phyloP scores from a whole-genome alignment of 2,888 invertebrate species.

The Augochlorella aurata region DNA sequence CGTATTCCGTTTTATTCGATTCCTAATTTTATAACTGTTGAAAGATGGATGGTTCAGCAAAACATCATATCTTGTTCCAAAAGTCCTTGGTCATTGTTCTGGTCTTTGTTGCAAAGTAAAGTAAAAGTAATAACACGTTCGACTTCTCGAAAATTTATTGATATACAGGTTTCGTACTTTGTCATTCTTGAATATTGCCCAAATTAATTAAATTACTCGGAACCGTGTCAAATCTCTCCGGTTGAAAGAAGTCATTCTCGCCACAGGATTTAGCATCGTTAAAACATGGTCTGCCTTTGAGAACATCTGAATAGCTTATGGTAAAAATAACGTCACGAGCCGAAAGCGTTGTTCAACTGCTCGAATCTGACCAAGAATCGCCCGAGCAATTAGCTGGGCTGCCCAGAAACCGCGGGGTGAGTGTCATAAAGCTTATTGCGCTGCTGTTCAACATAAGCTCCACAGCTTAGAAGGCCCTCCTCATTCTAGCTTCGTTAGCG shows the following conservation, averaged over 20 bases:
- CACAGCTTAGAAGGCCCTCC: not conserved
- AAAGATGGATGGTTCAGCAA: not conserved
- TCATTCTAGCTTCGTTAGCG: slow-evolving; percentile 8
- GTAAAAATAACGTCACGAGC: not conserved
- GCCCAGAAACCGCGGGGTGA: not conserved
- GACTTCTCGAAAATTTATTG: too few relatives aligned
- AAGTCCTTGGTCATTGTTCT: too few relatives aligned
- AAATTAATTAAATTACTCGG: too few relatives aligned
- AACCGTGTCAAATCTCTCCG: not conserved
- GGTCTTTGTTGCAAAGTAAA: too few relatives aligned
- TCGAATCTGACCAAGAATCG: not conserved
- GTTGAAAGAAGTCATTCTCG: not conserved
- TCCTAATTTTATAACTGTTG: not conserved
- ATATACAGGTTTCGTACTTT: too few relatives aligned
- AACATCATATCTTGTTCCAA: too few relatives aligned
- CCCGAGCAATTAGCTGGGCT: not conserved
- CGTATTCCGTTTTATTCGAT: not conserved
- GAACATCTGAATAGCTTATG: not conserved
- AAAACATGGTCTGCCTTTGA: not conserved
- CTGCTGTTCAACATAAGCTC: slow-evolving; percentile 6
- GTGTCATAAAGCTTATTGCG: slow-evolving; percentile 7
- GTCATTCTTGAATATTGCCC: too few relatives aligned
- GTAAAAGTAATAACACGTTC: too few relatives aligned
- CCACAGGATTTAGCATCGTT: not conserved
- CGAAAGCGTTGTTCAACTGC: too few relatives aligned